A percentile compares a stretch with the other conserved stretches of the same genome.
Conservation (phyloP, 30 jellyfish, hydroid and myxozoan genomes). For the Turritopsis dohrnii region DNA sequence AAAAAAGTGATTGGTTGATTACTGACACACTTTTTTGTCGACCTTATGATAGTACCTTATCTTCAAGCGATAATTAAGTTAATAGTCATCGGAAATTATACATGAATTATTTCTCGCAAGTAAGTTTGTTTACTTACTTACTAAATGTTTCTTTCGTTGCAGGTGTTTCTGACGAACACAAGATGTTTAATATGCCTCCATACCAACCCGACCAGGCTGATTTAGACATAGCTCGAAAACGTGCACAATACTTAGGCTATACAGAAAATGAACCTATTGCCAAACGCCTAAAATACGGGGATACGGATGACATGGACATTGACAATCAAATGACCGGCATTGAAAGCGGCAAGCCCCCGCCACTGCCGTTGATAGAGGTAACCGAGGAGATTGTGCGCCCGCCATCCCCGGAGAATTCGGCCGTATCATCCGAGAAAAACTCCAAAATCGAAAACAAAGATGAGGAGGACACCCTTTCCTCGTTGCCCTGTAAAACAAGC, state of each 20-base stretch:
- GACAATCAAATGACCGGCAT: not conserved
- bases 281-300: constrained; percentile 26
- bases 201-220: constrained; percentile 16
- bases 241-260: constrained; percentile 26
- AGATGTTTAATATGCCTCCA: constrained; percentile 4
- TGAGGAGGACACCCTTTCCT: constrained; percentile 20
- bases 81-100: no score
- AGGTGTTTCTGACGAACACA: constrained; percentile 22
- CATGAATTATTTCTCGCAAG: no score
- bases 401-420: constrained; percentile 65
- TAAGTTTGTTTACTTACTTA: no score
- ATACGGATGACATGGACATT: constrained; percentile 21
- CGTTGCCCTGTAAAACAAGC: not conserved
- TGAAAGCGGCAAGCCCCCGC: constrained; percentile 36
- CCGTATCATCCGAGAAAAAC: constrained; percentile 20
- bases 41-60: no score
- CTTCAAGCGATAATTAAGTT: no score
- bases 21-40: no score
- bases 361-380: constrained; percentile 42
- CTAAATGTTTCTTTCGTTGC: not conserved
- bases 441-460: constrained; percentile 32
- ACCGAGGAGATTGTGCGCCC: constrained; percentile 30
- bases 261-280: constrained; percentile 30
- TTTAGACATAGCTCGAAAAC: constrained; percentile 8
- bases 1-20: no score